Conservation (phyloP, 2,888 invertebrate species). For the Athrips mouffetella region DNA sequence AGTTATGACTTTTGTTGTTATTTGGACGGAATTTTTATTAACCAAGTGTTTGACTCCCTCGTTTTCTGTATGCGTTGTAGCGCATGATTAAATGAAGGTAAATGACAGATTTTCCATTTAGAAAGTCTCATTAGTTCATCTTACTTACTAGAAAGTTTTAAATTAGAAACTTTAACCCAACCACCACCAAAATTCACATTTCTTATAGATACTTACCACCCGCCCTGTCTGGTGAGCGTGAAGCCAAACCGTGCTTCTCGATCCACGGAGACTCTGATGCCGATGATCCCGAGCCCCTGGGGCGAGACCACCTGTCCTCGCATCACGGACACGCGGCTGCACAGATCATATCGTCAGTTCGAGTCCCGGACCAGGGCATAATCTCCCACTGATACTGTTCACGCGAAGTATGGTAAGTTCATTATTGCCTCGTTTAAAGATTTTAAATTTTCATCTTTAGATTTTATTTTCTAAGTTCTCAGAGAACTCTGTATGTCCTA, state of each 20-base stretch:
- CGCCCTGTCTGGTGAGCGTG: constrained; percentile 94
- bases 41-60: not conserved
- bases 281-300: constrained; percentile 96
- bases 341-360: constrained; percentile 66
- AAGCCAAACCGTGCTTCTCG: constrained; percentile 96
- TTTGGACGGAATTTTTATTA: not conserved
- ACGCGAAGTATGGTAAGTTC: not conserved
- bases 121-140: too few species aligned
- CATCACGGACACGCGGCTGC: constrained; percentile 99
- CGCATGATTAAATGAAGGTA: too few species aligned
- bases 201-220: constrained; percentile 96
- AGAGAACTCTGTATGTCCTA: too few species aligned
- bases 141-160: too few species aligned
- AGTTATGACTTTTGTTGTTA: constrained; percentile 5
- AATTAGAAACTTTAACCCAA: not conserved
- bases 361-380: constrained; percentile 24
- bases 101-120: too few species aligned
- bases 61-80: too few species aligned
- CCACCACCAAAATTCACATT: not conserved
- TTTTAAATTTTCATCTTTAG: too few species aligned
- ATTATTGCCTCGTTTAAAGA: too few species aligned
- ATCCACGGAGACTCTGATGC: constrained; percentile 97
- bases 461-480: too few species aligned
- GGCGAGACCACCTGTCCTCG: constrained; percentile 97
- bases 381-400: not conserved